phyloP scores from a whole-genome alignment of 1,140 invertebrate genomes.

The Drosophila oshimai region DNA sequence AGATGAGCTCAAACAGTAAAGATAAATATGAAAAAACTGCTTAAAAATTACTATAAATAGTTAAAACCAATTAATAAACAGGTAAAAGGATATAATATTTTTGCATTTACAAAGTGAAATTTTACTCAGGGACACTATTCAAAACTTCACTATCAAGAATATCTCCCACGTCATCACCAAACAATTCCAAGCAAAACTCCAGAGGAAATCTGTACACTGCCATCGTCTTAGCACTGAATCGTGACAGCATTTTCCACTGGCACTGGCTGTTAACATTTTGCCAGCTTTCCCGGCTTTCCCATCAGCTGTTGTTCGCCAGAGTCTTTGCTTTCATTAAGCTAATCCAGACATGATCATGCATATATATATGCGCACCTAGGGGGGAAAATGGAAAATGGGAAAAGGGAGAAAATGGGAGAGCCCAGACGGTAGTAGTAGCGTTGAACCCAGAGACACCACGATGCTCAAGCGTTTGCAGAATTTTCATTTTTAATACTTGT shows the following conservation, averaged over 20 bases:
- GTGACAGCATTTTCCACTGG: constrained; percentile 46
- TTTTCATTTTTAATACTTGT: constrained; percentile 39
- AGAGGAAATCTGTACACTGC: constrained; percentile 21
- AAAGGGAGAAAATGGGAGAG: neutral
- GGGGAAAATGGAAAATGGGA: neutral
- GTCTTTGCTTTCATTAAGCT: constrained; percentile 72
- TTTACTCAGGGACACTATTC: too few relatives aligned
- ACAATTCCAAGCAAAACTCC: neutral
- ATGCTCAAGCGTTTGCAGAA: constrained; percentile 1
- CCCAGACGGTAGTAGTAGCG: constrained; percentile 8
- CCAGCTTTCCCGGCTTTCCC: constrained; percentile 1
- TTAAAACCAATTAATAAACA: too few relatives aligned
- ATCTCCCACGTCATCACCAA: neutral
- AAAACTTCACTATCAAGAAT: too few relatives aligned
- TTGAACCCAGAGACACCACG: constrained; percentile 8
- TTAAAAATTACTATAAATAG: too few relatives aligned
- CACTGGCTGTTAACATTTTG: constrained; percentile 36
- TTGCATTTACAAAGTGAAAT: too few relatives aligned
- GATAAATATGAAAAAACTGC: too few relatives aligned
- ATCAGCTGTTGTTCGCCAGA: constrained; percentile 49
- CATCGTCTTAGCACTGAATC: constrained; percentile 43
- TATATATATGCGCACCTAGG: constrained; percentile 35
- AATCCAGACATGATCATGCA: constrained; percentile 82
- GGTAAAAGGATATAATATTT: too few relatives aligned
- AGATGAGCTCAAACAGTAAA: too few relatives aligned